phyloP scores from a whole-genome alignment of 2,113 vertebrate genomes.

The Coregonus clupeaformis region DNA sequence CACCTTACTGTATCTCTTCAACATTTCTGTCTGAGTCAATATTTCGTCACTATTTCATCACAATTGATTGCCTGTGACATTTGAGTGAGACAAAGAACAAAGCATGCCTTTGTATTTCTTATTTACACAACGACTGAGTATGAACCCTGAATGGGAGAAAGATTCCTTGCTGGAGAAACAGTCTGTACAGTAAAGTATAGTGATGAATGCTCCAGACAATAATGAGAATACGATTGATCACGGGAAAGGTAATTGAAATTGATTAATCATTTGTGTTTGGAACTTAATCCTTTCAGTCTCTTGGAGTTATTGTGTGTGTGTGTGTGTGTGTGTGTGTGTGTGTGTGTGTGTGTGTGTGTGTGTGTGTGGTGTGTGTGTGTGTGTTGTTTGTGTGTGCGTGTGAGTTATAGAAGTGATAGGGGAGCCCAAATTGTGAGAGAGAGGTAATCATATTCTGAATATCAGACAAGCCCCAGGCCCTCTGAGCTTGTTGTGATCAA shows the following conservation, averaged over 20 bases:
- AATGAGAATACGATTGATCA: constrained; percentile 73
- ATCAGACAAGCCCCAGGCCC: constrained; percentile 26
- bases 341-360: no score
- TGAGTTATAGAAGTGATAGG: constrained; percentile 29
- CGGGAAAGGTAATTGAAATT: constrained; percentile 66
- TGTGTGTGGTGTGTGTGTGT: no score
- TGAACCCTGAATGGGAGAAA: constrained; percentile 40
- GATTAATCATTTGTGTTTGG: constrained; percentile 63
- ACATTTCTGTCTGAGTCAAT: no score
- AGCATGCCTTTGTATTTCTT: no score
- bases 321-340: no score
- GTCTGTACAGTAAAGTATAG: constrained; percentile 24
- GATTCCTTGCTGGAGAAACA: constrained; percentile 40
- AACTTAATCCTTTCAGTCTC: constrained; percentile 46
- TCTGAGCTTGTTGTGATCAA: constrained; percentile 31
- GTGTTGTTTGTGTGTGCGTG: no score
- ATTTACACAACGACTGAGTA: constrained; percentile 36
- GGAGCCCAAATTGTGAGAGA: constrained; percentile 4
- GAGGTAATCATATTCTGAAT: constrained; percentile 22
- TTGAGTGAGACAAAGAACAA: no score
- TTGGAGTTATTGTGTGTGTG: constrained; percentile 47
- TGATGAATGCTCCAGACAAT: constrained; percentile 50
- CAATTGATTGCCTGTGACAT: no score
- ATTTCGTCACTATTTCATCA: no score
- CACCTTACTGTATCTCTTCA: no score